Evolutionary conservation across 64 coral and sea anemone species (phyloP).

Genomic region (Montipora cactus): DNA sequence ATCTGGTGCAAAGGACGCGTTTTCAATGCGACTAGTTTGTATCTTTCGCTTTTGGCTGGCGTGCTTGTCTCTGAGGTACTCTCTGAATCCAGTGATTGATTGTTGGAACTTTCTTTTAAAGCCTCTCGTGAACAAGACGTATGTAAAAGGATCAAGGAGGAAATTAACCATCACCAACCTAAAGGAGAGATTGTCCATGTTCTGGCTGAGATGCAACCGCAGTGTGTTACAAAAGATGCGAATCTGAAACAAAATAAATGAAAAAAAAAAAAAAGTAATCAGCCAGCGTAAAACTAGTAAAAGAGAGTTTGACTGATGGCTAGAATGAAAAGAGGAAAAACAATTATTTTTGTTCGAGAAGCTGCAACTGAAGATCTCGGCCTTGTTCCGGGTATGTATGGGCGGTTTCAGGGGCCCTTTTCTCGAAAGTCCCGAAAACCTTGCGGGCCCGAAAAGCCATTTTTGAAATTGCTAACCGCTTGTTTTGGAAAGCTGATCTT

Average conservation of each 20-base stretch:
- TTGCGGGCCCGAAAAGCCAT: no score
- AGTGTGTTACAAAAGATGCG: constrained; percentile 56
- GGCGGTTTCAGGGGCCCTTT: no score
- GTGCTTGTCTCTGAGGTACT: neutral
- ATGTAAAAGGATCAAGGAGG: constrained; percentile 56
- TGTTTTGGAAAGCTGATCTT: no score
- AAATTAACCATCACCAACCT: constrained; percentile 35
- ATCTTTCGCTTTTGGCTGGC: neutral
- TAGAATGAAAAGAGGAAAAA: no score
- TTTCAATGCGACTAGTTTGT: neutral
- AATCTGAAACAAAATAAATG: neutral
- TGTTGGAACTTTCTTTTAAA: constrained; percentile 46
- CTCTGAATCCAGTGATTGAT: neutral
- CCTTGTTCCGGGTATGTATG: no score
- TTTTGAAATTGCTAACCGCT: no score
- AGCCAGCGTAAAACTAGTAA: no score
- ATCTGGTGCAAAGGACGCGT: neutral
- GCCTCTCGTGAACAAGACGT: constrained; percentile 54
- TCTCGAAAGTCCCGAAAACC: no score
- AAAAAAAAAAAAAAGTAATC: neutral
- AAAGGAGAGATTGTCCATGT: constrained; percentile 27
- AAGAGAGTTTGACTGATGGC: no score
- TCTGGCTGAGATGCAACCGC: neutral
- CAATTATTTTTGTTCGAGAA: no score
- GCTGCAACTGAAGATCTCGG: no score